These are phyloP conservation scores for Lacanobia oleracea DNA, from an alignment of 2,888 invertebrate genomes.

Conservation along the genomic window DNA sequence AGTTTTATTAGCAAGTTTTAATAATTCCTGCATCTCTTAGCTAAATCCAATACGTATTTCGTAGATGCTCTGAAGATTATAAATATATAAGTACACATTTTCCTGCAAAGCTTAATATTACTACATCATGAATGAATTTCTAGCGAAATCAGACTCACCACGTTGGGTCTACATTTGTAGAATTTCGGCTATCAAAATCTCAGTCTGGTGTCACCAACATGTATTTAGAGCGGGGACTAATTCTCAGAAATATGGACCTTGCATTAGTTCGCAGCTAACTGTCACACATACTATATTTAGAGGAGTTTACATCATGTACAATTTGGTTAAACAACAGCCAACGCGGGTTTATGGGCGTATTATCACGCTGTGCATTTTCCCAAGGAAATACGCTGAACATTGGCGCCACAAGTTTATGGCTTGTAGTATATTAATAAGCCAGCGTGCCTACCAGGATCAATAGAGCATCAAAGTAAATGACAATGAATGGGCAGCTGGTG, in stretches of 20 bases:
- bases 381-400: conserved; percentile 59
- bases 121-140: not conserved
- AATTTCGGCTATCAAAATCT: conserved; percentile 18
- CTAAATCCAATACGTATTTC: too few relatives aligned
- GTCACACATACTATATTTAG: conserved; percentile 23
- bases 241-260: conserved; percentile 19
- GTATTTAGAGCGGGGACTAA: not conserved
- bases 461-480: conserved; percentile 84
- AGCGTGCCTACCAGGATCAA: conserved; percentile 79
- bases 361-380: conserved; percentile 34
- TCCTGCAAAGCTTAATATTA: not conserved
- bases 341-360: conserved; percentile 12
- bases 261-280: conserved; percentile 13
- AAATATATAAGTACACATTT: not conserved
- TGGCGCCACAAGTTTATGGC: conserved; percentile 68
- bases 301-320: conserved; percentile 8
- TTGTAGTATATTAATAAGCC: conserved; percentile 71
- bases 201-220: conserved; percentile 18
- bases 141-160: not conserved
- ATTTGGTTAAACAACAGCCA: conserved; percentile 18
- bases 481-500: conserved; percentile 78
- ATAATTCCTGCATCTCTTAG: not conserved
- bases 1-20: too few relatives aligned
- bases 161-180: not conserved
- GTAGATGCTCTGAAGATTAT: not conserved